These are phyloP conservation scores for Andrena praecox DNA, from an alignment of 2,888 invertebrate species.

Conservation along the genomic window DNA sequence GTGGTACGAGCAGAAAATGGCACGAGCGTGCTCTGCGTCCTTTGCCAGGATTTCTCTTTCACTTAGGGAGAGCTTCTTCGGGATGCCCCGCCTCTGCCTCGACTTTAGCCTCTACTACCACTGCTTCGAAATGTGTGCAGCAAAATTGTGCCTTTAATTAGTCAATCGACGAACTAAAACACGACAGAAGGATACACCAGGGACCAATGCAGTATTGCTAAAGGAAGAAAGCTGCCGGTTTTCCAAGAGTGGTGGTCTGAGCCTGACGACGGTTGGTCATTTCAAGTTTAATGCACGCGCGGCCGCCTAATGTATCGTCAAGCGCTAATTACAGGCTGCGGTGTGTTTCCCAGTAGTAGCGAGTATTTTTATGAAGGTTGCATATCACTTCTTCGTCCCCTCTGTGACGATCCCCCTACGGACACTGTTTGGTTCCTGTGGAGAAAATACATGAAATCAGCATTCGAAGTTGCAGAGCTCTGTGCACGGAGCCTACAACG, in stretches of 20 bases:
- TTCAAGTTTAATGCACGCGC: constrained; percentile 80
- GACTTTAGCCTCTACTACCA: constrained; percentile 3
- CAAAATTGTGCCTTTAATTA: background rate
- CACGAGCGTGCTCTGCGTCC: constrained; percentile 47
- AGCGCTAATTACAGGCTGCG: constrained; percentile 82
- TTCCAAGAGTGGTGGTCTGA: constrained; percentile 48
- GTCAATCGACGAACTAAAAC: background rate
- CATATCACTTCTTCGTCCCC: constrained; percentile 54
- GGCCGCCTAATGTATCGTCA: constrained; percentile 82
- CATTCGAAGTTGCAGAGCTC: background rate
- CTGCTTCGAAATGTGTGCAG: background rate
- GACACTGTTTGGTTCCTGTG: constrained; percentile 22
- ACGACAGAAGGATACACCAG: too few relatives aligned
- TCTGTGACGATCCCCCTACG: constrained; percentile 2
- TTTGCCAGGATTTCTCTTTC: constrained; percentile 64
- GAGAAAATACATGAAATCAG: too few relatives aligned
- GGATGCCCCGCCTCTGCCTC: background rate
- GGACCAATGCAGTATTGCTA: background rate
- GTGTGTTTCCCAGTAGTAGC: constrained; percentile 79
- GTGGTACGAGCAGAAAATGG: constrained; percentile 56
- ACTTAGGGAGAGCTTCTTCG: constrained; percentile 24
- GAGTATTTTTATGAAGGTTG: constrained; percentile 79
- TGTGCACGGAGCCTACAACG: background rate
- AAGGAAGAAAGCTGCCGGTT: constrained; percentile 44
- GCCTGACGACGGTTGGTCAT: constrained; percentile 75